Base-by-base conservation (phyloP, 2,113 vertebrate species). In the Parotia lawesii region DNA sequence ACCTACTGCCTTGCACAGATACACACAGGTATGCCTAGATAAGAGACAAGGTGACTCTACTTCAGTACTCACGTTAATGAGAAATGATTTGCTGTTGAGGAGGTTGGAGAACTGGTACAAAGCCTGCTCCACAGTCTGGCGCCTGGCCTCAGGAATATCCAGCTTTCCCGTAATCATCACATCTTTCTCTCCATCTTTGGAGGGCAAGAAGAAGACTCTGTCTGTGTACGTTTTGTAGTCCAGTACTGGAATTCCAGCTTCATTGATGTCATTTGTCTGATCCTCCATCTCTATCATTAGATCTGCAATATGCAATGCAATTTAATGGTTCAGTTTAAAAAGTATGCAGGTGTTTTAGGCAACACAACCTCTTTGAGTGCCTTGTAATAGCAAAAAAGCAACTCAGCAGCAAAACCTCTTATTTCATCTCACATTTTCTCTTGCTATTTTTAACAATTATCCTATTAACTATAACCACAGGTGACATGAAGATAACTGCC, bases 251-350 rank as follows among this genome's bases (percentile, higher is more conserved):
- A 99, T 99, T 82, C 99, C 98, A 5, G 98, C 98, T 95, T 99
- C 99, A 13, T 98, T 99, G 81, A 99, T 97, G 24, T 99, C 99
- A 27, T 97, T 99, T 64, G 99, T 99, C 92, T 99, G 99, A 96
- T 99, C 99, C 89, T 99, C 99, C 99, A 99, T 99, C 89, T 99
- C 99, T 31, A 99, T 99, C 99, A 99, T 99, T 66, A 99, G 98
- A 94, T 99, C 99, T 99, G 96, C 51, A 95, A 96, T 10, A 80
- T 15, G n/a, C 45, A 85, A 90, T 15, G 69, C 10, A 81, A 31
- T 86, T 90, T 69, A 76, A 58, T 67, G 65, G 29, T 35, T 83
- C 6, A 25, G 65, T 85, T 78, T 4, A 64, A 87, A 73, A 74
- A 78, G 10, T 21, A 40, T 66, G 29, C 42, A 81, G 24, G 6